Conservation (phyloP, 2,888 invertebrate genomes). For the Ophion slaviceki region DNA sequence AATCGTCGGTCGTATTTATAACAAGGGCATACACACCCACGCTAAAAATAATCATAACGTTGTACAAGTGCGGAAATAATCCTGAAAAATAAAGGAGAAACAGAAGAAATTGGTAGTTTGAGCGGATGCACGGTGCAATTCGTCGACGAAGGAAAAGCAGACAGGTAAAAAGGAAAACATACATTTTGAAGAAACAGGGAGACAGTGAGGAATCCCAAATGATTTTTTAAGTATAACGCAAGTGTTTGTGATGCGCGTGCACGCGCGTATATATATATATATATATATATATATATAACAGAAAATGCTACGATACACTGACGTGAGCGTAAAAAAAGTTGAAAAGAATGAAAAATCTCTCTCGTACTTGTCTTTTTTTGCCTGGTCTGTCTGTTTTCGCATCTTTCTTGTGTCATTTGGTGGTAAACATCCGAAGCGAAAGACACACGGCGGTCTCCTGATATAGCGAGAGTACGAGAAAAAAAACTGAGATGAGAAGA, state of each 20-base stretch:
- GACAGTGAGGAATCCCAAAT: slow-evolving; percentile 48
- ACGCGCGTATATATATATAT: not conserved
- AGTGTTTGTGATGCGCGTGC: slow-evolving; percentile 18
- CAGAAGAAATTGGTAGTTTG: not conserved
- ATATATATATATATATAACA: not conserved
- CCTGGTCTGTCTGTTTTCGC: slow-evolving; percentile 16
- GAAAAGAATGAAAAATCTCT: slow-evolving; percentile 15
- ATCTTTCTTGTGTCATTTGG: slow-evolving; percentile 34
- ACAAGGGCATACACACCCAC: not conserved
- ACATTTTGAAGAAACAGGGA: slow-evolving; percentile 36
- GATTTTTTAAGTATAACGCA: slow-evolving; percentile 23
- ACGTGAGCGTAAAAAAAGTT: slow-evolving; percentile 20
- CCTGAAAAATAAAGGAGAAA: slow-evolving; percentile 20
- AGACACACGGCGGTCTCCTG: slow-evolving; percentile 9
- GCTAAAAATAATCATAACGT: not conserved
- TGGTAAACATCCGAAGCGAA: slow-evolving; percentile 39
- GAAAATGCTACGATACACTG: not conserved
- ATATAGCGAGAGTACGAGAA: not conserved
- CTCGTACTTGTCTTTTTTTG: slow-evolving; percentile 14
- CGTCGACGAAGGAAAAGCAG: slow-evolving; percentile 9
- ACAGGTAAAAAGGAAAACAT: slow-evolving; percentile 23
- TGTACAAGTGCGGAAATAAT: not conserved
- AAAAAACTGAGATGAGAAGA: slow-evolving; percentile 34
- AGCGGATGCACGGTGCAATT: slow-evolving; percentile 21
- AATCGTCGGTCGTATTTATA: not conserved